Evolutionary conservation across 2,888 invertebrate species (phyloP).

Genomic region (Perithous albicinctus): DNA sequence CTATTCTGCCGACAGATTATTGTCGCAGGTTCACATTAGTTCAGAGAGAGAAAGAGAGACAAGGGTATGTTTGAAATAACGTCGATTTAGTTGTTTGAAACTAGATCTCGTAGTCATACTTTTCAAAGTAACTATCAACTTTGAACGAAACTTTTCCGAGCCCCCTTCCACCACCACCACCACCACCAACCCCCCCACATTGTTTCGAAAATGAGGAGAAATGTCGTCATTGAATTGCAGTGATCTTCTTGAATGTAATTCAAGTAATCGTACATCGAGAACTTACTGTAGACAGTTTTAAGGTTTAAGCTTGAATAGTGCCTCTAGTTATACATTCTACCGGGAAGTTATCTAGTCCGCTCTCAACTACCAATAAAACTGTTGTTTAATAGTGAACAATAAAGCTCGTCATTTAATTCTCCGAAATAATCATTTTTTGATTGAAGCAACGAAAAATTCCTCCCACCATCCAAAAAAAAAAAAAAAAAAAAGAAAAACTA

Average conservation of each 20-base stretch:
- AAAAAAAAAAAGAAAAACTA: too few relatives aligned
- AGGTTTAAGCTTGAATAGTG: conserved; percentile 82
- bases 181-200: too few relatives aligned
- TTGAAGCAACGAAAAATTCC: conserved; percentile 4
- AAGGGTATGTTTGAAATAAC: conserved; percentile 47
- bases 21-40: conserved; percentile 47
- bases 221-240: conserved; percentile 46
- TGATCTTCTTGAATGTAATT: conserved; percentile 65
- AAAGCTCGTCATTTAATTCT: conserved; percentile 59
- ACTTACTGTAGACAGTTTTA: conserved; percentile 64
- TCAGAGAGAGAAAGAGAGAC: conserved; percentile 42
- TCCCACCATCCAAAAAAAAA: conserved; percentile 3
- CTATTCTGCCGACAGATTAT: conserved; percentile 61
- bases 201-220: conserved; percentile 28
- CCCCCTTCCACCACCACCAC: too few relatives aligned
- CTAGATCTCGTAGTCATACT: conserved; percentile 52
- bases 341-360: conserved; percentile 76
- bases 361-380: conserved; percentile 74
- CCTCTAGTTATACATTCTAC: conserved; percentile 81
- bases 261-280: conserved; percentile 68
- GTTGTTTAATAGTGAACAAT: conserved; percentile 76
- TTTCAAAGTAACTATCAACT: conserved; percentile 43
- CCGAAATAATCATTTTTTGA: conserved; percentile 25
- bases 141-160: conserved; percentile 4
- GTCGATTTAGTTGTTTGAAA: conserved; percentile 60